phyloP scores from a whole-genome alignment of 2,888 invertebrate genomes.

The Tinea trinotella region DNA sequence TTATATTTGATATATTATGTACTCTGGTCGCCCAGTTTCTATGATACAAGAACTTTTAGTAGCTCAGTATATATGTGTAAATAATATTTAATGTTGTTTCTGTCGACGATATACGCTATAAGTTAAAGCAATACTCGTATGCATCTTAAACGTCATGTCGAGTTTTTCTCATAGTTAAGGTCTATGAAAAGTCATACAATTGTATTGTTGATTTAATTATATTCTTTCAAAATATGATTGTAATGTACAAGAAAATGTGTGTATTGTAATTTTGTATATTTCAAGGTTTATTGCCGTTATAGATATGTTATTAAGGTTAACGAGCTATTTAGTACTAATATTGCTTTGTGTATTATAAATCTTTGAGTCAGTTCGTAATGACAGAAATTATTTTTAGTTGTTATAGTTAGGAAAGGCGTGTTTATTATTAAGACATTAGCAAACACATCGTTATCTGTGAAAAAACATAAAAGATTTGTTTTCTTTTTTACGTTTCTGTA shows the following conservation, averaged over 20 bases:
- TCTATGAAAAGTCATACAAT: conserved; percentile 13
- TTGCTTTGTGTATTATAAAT: conserved; percentile 16
- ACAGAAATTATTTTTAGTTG: too few species aligned
- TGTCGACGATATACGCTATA: too few species aligned
- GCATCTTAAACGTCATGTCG: conserved; percentile 7
- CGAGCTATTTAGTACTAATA: conserved; percentile 21
- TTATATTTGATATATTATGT: too few species aligned
- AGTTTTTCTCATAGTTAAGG: conserved; percentile 27
- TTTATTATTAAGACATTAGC: too few species aligned
- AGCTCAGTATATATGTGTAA: too few species aligned
- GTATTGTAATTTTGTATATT: conserved; percentile 5
- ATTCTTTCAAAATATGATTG: conserved; percentile 25
- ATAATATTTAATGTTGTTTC: too few species aligned
- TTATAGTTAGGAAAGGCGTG: too few species aligned
- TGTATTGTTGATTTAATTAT: conserved; percentile 27
- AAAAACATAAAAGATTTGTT: too few species aligned
- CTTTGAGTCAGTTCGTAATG: neutral
- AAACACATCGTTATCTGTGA: too few species aligned
- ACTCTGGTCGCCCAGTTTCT: too few species aligned
- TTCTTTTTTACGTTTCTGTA: too few species aligned
- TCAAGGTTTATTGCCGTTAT: conserved; percentile 18
- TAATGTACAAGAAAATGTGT: conserved; percentile 15
- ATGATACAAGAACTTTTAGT: too few species aligned
- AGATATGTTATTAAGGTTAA: conserved; percentile 22
- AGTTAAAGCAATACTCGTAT: neutral